Percentiles rank a stretch among this genome's conserved stretches.
Conservation (phyloP, 2,797 vertebrate genomes). For the Nothura maculosa region DNA sequence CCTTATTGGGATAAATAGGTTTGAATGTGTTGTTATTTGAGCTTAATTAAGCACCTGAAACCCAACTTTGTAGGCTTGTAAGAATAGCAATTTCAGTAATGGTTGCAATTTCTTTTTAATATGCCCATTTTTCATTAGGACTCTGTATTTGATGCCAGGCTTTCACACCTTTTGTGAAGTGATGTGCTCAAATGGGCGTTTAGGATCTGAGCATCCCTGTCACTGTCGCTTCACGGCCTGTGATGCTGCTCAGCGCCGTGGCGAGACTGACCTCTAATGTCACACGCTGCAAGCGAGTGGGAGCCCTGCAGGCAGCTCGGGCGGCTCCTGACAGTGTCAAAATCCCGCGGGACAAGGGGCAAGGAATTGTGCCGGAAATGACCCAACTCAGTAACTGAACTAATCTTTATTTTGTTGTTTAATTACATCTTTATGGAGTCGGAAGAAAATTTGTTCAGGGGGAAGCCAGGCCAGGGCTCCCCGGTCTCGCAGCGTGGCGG, state of each 20-base stretch:
- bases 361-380: neutral
- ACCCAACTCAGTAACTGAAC: neutral
- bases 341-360: accelerated
- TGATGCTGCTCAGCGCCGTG: neutral
- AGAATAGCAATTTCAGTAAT: neutral
- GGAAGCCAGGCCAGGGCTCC: neutral
- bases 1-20: neutral
- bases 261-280: neutral
- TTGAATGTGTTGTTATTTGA: neutral
- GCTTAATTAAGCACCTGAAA: neutral
- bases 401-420: too few species aligned
- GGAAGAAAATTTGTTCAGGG: neutral
- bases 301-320: neutral
- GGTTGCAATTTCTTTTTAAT: neutral
- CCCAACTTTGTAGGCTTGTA: neutral
- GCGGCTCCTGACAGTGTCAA: accelerated
- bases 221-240: neutral
- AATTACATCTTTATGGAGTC: neutral
- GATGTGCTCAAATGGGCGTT: neutral
- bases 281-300: neutral
- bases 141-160: neutral
- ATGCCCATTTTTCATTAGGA: neutral
- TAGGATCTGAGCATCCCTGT: neutral
- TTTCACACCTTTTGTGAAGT: neutral
- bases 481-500: too few species aligned